Evolutionary conservation across 2,797 vertebrate genomes (phyloP), one percentile per base, ranked within the genome.

Genomic region (Anguilla obscura): DNA sequence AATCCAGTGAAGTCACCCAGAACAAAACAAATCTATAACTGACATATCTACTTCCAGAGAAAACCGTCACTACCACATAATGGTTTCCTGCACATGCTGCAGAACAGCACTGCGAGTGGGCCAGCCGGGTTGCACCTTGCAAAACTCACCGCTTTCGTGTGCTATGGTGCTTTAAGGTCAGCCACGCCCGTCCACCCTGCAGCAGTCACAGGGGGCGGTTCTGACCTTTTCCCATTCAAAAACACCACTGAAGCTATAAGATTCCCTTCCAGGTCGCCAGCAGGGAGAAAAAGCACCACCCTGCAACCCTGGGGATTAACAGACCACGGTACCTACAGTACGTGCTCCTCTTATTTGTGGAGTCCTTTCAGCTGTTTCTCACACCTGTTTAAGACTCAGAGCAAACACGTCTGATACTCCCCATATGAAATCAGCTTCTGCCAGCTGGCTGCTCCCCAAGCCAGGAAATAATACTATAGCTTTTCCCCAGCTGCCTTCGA

Each of bases 191-290:
- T 4, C 74, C 36, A 18, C 36, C 33, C 14, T n/a, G 56, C 83
- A 86, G 83, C 79, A 60, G 85, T 80, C 86, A 86, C 86, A 86
- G 66, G 80, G 69, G 87, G 71, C 88, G 76, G 87, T 50, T 40
- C 18, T 86, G 90, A 90, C 90, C 90, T 90, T 89, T 87, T 84
- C 86, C 86, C 50, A 27, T 7, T 30, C 86, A 79, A 36, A 86
- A 50, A n/a, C 79, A 10, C 36, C 24, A 8, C 21, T 5, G 40
- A n/a, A 50, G 14, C 76, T 21, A 48, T 6, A 21, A 1, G 21
- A 0, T 45, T 9, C 1, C 45, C 9, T 21, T 80, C 14, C 12
- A 48, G 18, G 21, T 48, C 33, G 9, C 63, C 9, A 48, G 18
- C 79, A 24, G 24, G 45, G 45, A 36, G 1, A 82, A 48, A 48